Evolutionary conservation across 2,888 invertebrate species (phyloP).

Genomic region (Campoplex nolae): DNA sequence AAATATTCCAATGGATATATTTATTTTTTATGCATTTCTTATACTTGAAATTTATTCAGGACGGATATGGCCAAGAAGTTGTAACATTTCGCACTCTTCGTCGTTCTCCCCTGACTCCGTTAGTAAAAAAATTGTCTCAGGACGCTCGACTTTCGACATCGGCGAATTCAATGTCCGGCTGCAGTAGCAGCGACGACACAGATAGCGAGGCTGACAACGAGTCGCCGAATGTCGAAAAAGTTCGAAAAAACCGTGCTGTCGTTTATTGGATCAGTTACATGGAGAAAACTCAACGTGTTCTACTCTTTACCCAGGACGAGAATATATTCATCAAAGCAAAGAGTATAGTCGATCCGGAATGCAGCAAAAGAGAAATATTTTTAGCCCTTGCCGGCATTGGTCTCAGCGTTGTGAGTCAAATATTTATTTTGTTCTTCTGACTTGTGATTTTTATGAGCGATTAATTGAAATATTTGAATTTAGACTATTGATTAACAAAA

Average conservation of each 20-base stretch:
- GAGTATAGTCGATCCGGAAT: conserved; percentile 87
- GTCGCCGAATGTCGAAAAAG: conserved; percentile 81
- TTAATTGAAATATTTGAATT: neutral
- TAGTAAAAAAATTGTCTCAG: conserved; percentile 67
- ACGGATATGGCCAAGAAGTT: conserved; percentile 88
- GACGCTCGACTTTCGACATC: conserved; percentile 68
- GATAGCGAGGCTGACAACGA: conserved; percentile 79
- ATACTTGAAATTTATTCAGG: conserved; percentile 79
- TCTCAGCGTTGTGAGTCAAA: conserved; percentile 86
- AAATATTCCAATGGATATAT: too few species aligned
- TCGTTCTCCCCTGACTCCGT: conserved; percentile 68
- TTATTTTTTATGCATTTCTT: neutral
- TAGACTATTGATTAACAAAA: too few species aligned
- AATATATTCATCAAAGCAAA: conserved; percentile 85
- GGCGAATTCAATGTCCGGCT: conserved; percentile 74
- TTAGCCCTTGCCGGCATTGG: conserved; percentile 90
- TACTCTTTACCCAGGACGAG: conserved; percentile 92
- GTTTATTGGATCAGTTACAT: conserved; percentile 93
- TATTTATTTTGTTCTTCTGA: conserved; percentile 1
- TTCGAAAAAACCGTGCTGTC: conserved; percentile 90
- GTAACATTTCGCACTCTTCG: conserved; percentile 86
- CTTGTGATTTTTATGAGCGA: neutral
- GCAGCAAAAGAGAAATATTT: conserved; percentile 89
- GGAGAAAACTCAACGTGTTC: conserved; percentile 90
- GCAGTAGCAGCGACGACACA: conserved; percentile 88